These are phyloP conservation scores for Chelidonichthys spinosus DNA, from an alignment of 2,797 vertebrate genomes.

Conservation along the genomic window DNA sequence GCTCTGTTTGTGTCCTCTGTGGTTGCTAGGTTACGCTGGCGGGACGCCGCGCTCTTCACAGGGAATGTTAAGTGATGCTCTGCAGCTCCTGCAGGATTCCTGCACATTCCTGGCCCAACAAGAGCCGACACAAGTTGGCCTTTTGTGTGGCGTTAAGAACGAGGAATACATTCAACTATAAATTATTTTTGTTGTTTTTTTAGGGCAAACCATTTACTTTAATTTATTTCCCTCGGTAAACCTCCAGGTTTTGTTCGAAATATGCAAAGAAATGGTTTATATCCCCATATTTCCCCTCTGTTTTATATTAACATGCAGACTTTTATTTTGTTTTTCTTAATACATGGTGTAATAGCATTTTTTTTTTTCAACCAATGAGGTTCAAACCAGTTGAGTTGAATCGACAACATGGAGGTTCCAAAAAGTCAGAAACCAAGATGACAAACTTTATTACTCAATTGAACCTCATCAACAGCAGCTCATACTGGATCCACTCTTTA, in stretches of 20 bases:
- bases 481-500: too few species aligned
- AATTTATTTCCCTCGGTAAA: neutral
- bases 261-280: neutral
- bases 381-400: too few species aligned
- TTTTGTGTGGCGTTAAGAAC: neutral
- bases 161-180: neutral
- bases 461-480: too few species aligned
- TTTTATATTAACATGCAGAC: too few species aligned
- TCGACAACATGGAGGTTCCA: too few species aligned
- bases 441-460: too few species aligned
- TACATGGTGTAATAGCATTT: too few species aligned
- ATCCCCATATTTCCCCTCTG: neutral
- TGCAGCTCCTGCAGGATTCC: slow-evolving; percentile 41
- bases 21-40: slow-evolving; percentile 68
- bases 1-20: slow-evolving; percentile 64
- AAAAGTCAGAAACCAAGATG: too few species aligned
- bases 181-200: neutral
- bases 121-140: slow-evolving; percentile 4
- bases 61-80: slow-evolving; percentile 77
- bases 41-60: slow-evolving; percentile 26
- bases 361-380: too few species aligned
- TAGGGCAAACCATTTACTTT: neutral
- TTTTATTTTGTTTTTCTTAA: too few species aligned
- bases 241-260: neutral
- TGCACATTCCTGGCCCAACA: slow-evolving; percentile 40